Conservation (phyloP, 2,113 vertebrate species). For the Onychostruthus taczanowskii region DNA sequence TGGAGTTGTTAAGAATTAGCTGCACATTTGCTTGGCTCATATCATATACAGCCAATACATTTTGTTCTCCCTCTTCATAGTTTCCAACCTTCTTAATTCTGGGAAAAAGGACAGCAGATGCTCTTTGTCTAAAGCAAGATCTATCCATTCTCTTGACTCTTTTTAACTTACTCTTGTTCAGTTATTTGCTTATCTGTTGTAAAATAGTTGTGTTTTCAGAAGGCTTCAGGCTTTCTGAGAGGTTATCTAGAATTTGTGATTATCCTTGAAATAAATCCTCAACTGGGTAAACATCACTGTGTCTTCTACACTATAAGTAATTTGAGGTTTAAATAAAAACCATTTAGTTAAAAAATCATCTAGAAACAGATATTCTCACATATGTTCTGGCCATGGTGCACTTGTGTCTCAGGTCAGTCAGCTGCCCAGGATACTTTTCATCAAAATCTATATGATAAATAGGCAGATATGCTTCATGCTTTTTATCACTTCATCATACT, state of each 20-base stretch:
- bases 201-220: conserved; percentile 7
- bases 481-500: not conserved
- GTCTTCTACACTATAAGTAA: not conserved
- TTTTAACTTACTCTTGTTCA: not conserved
- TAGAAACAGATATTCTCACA: not conserved
- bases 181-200: conserved; percentile 15
- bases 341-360: not conserved
- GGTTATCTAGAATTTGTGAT: conserved; percentile 11
- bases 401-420: conserved; percentile 68
- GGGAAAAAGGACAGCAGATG: not conserved
- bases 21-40: conserved; percentile 25
- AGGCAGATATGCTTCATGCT: not conserved
- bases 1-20: not conserved
- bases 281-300: not conserved
- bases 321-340: not conserved
- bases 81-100: not conserved
- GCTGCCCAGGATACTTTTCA: conserved; percentile 51
- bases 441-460: not conserved
- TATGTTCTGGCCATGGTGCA: conserved; percentile 54
- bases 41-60: not conserved
- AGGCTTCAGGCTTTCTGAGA: conserved; percentile 29
- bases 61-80: conserved; percentile 25
- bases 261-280: not conserved
- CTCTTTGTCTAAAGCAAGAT: not conserved
- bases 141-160: not conserved